phyloP scores from a whole-genome alignment of 2,113 vertebrate genomes.

The Accipiter virgatus region DNA sequence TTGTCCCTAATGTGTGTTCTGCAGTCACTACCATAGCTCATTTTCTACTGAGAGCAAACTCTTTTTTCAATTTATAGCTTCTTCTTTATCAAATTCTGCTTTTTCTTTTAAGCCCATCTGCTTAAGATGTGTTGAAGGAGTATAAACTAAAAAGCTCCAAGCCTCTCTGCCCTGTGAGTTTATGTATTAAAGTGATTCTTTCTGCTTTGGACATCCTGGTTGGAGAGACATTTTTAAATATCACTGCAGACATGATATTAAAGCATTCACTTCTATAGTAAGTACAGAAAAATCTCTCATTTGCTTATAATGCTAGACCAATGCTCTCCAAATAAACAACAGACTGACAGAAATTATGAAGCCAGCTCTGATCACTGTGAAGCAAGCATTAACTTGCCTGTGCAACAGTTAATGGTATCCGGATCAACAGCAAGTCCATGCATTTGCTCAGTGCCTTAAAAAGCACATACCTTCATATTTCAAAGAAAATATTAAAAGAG shows the following conservation, averaged over 20 bases:
- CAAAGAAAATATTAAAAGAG: neutral
- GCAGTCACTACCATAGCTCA: neutral
- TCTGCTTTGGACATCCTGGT: neutral
- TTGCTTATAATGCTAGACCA: neutral
- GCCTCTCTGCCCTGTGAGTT: neutral
- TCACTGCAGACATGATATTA: neutral
- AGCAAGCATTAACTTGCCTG: rapidly evolving
- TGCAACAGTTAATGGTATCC: neutral
- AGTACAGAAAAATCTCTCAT: neutral
- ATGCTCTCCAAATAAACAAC: neutral
- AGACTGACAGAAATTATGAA: neutral
- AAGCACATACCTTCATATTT: neutral
- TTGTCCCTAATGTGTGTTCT: neutral
- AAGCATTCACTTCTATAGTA: neutral
- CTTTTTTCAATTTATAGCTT: neutral
- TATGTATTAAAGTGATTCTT: neutral
- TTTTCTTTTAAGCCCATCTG: neutral
- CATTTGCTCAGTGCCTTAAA: neutral
- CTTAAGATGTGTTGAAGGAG: neutral
- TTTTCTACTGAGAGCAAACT: neutral
- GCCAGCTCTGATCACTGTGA: neutral
- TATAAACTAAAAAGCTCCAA: neutral
- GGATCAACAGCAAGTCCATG: neutral
- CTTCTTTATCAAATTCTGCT: neutral
- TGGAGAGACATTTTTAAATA: neutral